A percentile compares a stretch with the other conserved stretches of the same genome.
phyloP scores from a whole-genome alignment of 2,888 invertebrate species.

The Calliscelio sp. region DNA sequence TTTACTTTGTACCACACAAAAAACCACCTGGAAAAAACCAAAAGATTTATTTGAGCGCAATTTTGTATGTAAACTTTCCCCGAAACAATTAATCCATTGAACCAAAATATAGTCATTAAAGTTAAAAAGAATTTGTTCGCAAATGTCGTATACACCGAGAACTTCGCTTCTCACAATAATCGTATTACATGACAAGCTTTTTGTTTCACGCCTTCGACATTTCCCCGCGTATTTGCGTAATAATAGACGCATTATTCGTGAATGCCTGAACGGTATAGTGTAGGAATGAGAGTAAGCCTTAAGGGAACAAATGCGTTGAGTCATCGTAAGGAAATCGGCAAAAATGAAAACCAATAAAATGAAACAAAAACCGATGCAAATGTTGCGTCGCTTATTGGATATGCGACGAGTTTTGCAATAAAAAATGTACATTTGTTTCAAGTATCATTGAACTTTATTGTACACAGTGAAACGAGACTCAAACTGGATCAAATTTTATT shows the following conservation, averaged over 20 bases:
- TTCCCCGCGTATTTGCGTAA: constrained; percentile 1
- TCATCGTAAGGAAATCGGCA: too few species aligned
- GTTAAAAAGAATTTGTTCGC: neutral
- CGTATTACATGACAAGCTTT: neutral
- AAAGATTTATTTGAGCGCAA: constrained; percentile 8
- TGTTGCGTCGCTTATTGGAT: too few species aligned
- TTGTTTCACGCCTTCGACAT: neutral
- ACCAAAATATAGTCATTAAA: constrained; percentile 24
- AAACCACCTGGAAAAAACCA: constrained; percentile 5
- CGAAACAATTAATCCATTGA: constrained; percentile 36
- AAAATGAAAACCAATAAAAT: too few species aligned
- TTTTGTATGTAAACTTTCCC: constrained; percentile 15
- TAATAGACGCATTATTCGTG: constrained; percentile 20
- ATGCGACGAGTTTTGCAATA: too few species aligned
- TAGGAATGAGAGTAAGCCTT: too few species aligned
- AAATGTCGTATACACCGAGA: neutral
- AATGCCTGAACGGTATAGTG: neutral
- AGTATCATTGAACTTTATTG: too few species aligned
- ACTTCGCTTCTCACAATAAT: neutral
- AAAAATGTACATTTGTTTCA: too few species aligned
- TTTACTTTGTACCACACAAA: too few species aligned
- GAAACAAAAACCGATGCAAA: too few species aligned
- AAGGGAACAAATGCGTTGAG: too few species aligned
- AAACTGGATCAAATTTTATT: too few species aligned
- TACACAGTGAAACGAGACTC: too few species aligned